Evolutionary conservation across 2,888 invertebrate genomes (phyloP).

Genomic region (Eupithecia exiguata): DNA sequence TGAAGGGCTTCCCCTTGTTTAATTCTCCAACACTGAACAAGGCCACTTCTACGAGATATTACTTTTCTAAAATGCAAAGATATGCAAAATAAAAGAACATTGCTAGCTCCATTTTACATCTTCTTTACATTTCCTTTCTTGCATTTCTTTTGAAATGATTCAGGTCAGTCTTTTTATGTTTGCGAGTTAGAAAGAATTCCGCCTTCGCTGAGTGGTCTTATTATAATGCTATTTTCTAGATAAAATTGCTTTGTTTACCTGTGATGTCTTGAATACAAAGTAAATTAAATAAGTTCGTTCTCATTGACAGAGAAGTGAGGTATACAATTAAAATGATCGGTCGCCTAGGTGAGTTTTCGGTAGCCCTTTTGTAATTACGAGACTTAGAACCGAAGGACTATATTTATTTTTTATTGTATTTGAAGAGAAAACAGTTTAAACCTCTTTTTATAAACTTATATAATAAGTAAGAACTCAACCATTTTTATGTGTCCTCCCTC

Average conservation of each 20-base stretch:
- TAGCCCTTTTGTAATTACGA: neutral
- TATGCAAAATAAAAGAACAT: constrained; percentile 46
- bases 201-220: neutral
- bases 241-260: neutral
- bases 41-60: constrained; percentile 29
- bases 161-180: constrained; percentile 40
- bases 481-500: too few relatives aligned
- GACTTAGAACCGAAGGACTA: neutral
- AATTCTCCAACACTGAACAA: constrained; percentile 5
- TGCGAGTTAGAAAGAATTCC: constrained; percentile 45
- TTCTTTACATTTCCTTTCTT: constrained; percentile 42
- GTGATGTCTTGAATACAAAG: neutral
- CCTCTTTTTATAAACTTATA: too few relatives aligned
- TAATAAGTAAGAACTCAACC: too few relatives aligned
- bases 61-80: constrained; percentile 44
- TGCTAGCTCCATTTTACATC: constrained; percentile 43
- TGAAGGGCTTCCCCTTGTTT: neutral
- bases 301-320: neutral
- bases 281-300: neutral
- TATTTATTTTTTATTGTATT: too few relatives aligned
- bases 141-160: constrained; percentile 43
- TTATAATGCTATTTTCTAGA: neutral
- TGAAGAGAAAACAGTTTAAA: too few relatives aligned
- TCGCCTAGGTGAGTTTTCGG: neutral
- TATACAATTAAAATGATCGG: neutral